Conservation (phyloP, 2,888 invertebrate species). For the Esperia sulphurella region DNA sequence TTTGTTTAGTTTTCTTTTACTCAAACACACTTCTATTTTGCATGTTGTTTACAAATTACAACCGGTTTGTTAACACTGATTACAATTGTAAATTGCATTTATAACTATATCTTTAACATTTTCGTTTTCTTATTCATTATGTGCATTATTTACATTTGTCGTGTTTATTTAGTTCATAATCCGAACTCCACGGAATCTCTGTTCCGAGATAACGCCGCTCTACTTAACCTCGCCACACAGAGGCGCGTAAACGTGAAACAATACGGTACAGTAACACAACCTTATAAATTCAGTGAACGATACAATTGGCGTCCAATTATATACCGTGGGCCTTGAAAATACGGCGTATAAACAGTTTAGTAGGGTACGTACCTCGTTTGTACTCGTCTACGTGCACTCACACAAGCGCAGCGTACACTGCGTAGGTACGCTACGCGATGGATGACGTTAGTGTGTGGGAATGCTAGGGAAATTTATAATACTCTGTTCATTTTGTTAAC, state of each 20-base stretch:
- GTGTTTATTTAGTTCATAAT: slow-evolving; percentile 47
- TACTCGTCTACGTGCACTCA: slow-evolving; percentile 52
- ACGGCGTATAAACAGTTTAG: slow-evolving; percentile 26
- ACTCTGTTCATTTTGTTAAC: slow-evolving; percentile 57
- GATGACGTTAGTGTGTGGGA: slow-evolving; percentile 60
- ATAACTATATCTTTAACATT: background rate
- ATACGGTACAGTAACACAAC: slow-evolving; percentile 74
- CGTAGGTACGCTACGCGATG: slow-evolving; percentile 47
- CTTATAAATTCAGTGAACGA: slow-evolving; percentile 43
- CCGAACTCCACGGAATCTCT: slow-evolving; percentile 69
- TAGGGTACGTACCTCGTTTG: slow-evolving; percentile 19
- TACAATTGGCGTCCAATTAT: slow-evolving; percentile 22
- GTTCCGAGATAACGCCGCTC: slow-evolving; percentile 76
- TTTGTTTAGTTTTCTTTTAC: too few species aligned
- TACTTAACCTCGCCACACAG: slow-evolving; percentile 78
- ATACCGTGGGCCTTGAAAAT: slow-evolving; percentile 26
- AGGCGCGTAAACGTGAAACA: slow-evolving; percentile 77
- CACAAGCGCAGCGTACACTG: slow-evolving; percentile 41
- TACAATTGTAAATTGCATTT: too few species aligned
- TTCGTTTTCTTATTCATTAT: background rate
- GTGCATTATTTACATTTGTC: slow-evolving; percentile 7
- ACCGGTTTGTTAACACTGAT: too few species aligned
- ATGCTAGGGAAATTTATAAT: slow-evolving; percentile 73
- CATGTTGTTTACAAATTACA: background rate
- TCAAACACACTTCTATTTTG: background rate